phyloP scores from a whole-genome alignment of 2,888 invertebrate genomes.

The Belgica antarctica region DNA sequence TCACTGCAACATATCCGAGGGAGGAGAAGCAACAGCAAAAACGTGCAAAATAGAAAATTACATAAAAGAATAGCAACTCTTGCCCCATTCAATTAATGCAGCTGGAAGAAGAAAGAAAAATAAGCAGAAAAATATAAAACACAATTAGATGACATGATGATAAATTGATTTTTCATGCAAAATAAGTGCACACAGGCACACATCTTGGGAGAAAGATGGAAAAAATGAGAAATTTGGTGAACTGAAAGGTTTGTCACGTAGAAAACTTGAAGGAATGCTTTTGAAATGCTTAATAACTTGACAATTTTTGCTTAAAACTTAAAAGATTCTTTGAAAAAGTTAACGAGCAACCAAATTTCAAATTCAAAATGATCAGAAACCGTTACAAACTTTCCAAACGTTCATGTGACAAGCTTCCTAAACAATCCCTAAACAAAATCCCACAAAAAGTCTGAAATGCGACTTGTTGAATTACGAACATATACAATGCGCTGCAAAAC shows the following conservation, averaged over 20 bases:
- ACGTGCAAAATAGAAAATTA: conserved; percentile 33
- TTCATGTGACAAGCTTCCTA: too few relatives aligned
- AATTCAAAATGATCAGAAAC: too few relatives aligned
- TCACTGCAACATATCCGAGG: background rate
- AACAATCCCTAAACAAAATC: too few relatives aligned
- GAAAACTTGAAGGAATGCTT: background rate
- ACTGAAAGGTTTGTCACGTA: too few relatives aligned
- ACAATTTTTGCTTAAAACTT: background rate
- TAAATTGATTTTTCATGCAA: conserved; percentile 44
- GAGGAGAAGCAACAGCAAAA: background rate
- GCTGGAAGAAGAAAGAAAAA: background rate
- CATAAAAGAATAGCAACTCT: background rate
- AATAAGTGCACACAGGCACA: conserved; percentile 6
- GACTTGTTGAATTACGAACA: conserved; percentile 14
- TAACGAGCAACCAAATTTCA: too few relatives aligned
- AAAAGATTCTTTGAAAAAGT: too few relatives aligned
- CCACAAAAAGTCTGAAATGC: background rate
- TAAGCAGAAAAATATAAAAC: conserved; percentile 7
- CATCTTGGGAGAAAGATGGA: background rate
- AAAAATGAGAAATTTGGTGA: too few relatives aligned
- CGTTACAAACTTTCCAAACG: too few relatives aligned
- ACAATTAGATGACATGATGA: conserved; percentile 44
- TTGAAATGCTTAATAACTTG: background rate
- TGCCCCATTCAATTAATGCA: conserved; percentile 28
- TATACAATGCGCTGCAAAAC: background rate